Percentiles rank a stretch among this genome's conserved stretches.
Conservation (phyloP, 2,797 vertebrate genomes). For the Pangasius sanitwongsei region DNA sequence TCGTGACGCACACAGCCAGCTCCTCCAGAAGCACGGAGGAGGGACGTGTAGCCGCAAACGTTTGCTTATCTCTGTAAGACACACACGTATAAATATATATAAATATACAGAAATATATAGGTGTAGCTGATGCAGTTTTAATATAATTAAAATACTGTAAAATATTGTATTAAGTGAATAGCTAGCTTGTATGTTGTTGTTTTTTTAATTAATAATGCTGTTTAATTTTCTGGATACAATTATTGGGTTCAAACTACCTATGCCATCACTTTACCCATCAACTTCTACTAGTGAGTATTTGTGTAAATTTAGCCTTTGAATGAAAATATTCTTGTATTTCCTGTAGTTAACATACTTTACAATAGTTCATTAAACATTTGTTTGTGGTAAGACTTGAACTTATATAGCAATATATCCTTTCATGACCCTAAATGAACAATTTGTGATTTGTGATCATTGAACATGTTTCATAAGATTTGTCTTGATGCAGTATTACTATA, state of each 20-base stretch:
- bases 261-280: background rate
- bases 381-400: background rate
- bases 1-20: constrained; percentile 86
- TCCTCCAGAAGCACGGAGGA: constrained; percentile 90
- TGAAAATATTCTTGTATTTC: too few species aligned
- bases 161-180: background rate
- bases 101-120: background rate
- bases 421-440: background rate
- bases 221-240: background rate
- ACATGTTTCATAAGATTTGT: background rate
- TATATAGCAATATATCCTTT: background rate
- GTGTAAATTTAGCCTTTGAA: too few species aligned
- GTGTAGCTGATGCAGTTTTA: background rate
- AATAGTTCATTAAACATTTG: too few species aligned
- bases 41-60: constrained; percentile 88
- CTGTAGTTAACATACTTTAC: too few species aligned
- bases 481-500: background rate
- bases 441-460: background rate
- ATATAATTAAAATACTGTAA: background rate
- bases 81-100: too few species aligned
- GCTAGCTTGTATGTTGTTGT: too few species aligned
- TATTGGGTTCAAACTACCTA: background rate
- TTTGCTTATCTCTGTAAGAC: constrained; percentile 76
- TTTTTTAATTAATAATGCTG: too few species aligned
- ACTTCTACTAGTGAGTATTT: background rate